Evolutionary conservation across 1,140 invertebrate genomes (phyloP).

Genomic region (Drosophila sulfurigaster): DNA sequence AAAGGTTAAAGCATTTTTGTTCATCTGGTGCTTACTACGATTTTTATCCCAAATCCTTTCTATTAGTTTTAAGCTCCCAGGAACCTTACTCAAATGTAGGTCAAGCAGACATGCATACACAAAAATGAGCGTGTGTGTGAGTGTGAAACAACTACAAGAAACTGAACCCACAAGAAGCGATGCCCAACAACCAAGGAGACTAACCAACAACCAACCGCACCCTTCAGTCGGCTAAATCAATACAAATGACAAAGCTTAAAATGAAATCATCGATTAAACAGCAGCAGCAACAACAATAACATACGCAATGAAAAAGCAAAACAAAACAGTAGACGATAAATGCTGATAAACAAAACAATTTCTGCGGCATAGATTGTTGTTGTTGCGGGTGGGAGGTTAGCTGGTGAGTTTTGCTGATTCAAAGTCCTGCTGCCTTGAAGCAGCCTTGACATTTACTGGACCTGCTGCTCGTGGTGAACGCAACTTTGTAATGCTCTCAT

Average conservation of each 20-base stretch:
- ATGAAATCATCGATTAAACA: conserved; percentile 76
- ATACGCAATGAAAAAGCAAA: background rate
- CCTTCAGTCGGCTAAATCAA: conserved; percentile 67
- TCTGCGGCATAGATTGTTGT: background rate
- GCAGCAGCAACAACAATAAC: conserved; percentile 27
- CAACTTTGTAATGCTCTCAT: background rate
- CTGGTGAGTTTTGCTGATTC: background rate
- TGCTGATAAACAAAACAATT: conserved; percentile 38
- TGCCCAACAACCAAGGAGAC: conserved; percentile 44
- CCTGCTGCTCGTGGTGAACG: background rate
- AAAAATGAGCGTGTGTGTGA: background rate
- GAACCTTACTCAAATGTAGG: conserved; percentile 49
- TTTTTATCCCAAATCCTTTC: conserved; percentile 15
- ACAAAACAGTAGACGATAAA: conserved; percentile 17
- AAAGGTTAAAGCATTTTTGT: background rate
- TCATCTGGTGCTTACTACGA: conserved; percentile 1
- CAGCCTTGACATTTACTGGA: conserved; percentile 70
- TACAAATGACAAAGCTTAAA: conserved; percentile 49
- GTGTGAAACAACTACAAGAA: conserved; percentile 37
- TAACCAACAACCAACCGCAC: conserved; percentile 54
- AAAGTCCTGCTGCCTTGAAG: conserved; percentile 16
- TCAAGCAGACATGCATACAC: conserved; percentile 43
- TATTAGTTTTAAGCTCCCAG: conserved; percentile 37
- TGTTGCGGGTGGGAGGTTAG: conserved; percentile 8
- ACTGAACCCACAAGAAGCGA: conserved; percentile 28